phyloP scores from a whole-genome alignment of 2,888 invertebrate genomes.

The Erebia epiphron region DNA sequence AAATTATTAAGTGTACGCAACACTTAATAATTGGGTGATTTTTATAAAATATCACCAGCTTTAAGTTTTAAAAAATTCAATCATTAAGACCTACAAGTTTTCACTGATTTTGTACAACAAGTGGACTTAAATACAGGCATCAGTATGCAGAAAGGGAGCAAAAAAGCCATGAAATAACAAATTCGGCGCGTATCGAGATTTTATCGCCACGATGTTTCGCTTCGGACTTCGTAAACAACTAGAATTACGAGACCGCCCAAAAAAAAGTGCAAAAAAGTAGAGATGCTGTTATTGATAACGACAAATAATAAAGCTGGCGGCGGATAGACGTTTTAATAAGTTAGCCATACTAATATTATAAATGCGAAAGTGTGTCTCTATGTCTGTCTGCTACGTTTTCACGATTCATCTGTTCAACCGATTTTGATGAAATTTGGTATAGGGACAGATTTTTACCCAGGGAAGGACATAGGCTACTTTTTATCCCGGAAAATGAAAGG shows the following conservation, averaged over 20 bases:
- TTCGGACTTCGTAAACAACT: conserved; percentile 56
- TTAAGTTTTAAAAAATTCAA: background rate
- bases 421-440: no score
- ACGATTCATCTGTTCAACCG: no score
- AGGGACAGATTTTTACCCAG: no score
- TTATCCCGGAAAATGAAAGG: no score
- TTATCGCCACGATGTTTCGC: conserved; percentile 47
- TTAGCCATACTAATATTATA: no score
- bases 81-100: background rate
- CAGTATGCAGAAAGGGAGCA: conserved; percentile 16
- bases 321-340: conserved; percentile 4
- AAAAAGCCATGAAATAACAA: conserved; percentile 40
- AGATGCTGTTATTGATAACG: conserved; percentile 13
- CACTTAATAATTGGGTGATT: background rate
- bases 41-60: background rate
- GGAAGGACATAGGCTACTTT: no score
- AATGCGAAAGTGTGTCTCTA: no score
- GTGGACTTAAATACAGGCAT: conserved; percentile 22
- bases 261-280: conserved; percentile 58
- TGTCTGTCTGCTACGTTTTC: no score
- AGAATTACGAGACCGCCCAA: conserved; percentile 51
- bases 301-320: background rate
- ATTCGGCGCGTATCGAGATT: conserved; percentile 48
- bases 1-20: background rate
- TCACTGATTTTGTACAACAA: background rate